A percentile compares a stretch with the other conserved stretches of the same genome.
These are phyloP conservation scores for Erpetoichthys calabaricus DNA, from an alignment of 2,797 vertebrate genomes.

Conservation along the genomic window DNA sequence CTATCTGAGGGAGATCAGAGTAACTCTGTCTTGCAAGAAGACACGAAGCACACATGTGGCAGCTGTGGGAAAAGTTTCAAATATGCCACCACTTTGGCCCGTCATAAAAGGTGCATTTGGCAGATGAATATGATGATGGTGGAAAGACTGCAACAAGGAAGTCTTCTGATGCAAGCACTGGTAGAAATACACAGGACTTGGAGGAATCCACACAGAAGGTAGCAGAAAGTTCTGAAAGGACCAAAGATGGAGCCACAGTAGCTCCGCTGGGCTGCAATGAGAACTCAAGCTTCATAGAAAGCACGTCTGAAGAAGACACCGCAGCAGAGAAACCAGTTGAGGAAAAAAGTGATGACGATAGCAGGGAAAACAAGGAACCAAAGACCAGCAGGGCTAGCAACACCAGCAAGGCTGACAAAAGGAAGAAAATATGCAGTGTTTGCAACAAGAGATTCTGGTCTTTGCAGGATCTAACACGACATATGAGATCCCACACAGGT, in stretches of 20 bases:
- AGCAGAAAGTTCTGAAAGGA: conserved; percentile 24
- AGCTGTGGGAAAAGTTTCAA: conserved; percentile 83
- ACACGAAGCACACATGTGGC: conserved; percentile 66
- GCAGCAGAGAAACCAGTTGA: conserved; percentile 23
- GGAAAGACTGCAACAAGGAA: conserved; percentile 28
- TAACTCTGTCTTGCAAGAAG: conserved; percentile 32
- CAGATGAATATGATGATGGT: conserved; percentile 36
- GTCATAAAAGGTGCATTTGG: conserved; percentile 74
- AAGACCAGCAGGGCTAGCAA: conserved; percentile 49
- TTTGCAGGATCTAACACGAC: conserved; percentile 87
- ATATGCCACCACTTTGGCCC: conserved; percentile 73
- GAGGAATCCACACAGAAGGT: conserved; percentile 24
- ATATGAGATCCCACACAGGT: conserved; percentile 97
- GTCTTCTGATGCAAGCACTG: conserved; percentile 26
- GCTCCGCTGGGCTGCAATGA: conserved; percentile 34
- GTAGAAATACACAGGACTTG: conserved; percentile 20
- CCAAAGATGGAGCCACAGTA: conserved; percentile 5
- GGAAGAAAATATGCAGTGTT: conserved; percentile 90
- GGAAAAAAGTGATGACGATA: conserved; percentile 73
- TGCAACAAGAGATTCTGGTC: conserved; percentile 95
- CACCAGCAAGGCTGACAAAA: conserved; percentile 74
- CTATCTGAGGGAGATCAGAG: conserved; percentile 46
- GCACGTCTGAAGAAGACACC: conserved; percentile 44
- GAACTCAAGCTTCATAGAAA: conserved; percentile 45
- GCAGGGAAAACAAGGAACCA: conserved; percentile 48